Evolutionary conservation across 37 sponge, comb jelly and placozoan species (phyloP).

Genomic region (Chondrilla cf. caribensis): DNA sequence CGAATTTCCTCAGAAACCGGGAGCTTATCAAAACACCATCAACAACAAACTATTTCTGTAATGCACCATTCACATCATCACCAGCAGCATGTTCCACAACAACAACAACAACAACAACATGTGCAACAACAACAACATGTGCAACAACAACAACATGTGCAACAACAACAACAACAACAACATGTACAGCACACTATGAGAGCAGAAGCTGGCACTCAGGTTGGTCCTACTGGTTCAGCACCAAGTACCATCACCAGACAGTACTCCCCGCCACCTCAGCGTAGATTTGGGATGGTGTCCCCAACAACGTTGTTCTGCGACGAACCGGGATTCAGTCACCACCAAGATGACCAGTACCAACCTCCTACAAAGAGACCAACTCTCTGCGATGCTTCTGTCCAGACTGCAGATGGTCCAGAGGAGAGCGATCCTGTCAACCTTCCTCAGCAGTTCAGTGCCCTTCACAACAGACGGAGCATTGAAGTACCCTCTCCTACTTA

Average conservation of each 20-base stretch:
- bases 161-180: too few relatives aligned
- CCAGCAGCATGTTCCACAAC: too few relatives aligned
- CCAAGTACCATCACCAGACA: not conserved
- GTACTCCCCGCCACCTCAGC: not conserved
- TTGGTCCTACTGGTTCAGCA: not conserved
- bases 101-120: too few relatives aligned
- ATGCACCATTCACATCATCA: too few relatives aligned
- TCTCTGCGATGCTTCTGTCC: constrained; percentile 18
- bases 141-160: too few relatives aligned
- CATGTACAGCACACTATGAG: too few relatives aligned
- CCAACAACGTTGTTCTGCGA: not conserved
- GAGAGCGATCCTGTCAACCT: too few relatives aligned
- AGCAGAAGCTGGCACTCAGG: not conserved
- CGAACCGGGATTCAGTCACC: not conserved
- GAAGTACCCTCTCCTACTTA: not conserved
- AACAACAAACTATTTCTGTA: too few relatives aligned
- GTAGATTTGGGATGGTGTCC: not conserved
- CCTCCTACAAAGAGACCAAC: not conserved
- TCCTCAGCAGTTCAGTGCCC: not conserved
- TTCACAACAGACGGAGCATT: not conserved
- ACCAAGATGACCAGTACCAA: not conserved
- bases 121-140: too few relatives aligned
- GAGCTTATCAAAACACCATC: too few relatives aligned
- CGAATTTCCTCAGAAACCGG: too few relatives aligned
- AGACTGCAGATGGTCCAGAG: not conserved